phyloP scores from a whole-genome alignment of 2,888 invertebrate species.

The Globia sparganii region DNA sequence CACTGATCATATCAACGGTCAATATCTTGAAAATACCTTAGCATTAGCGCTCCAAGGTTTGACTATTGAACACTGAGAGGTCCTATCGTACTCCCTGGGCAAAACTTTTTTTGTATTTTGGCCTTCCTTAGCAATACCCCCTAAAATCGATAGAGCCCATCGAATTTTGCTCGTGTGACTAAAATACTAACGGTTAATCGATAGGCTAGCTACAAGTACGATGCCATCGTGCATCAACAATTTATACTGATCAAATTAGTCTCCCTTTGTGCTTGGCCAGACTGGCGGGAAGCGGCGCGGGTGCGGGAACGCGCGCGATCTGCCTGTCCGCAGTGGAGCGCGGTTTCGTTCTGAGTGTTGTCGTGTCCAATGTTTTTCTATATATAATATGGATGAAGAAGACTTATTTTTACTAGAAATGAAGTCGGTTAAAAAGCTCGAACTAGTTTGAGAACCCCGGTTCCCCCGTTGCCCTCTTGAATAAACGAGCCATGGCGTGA shows the following conservation, averaged over 20 bases:
- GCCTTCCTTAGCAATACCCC: conserved; percentile 8
- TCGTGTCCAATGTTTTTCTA: too few relatives aligned
- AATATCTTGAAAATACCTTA: background rate
- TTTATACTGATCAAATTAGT: conserved; percentile 2
- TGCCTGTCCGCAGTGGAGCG: too few relatives aligned
- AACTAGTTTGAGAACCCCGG: too few relatives aligned
- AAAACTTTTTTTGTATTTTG: conserved; percentile 1
- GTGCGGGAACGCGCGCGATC: too few relatives aligned
- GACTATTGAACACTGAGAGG: background rate
- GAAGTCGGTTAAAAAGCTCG: too few relatives aligned
- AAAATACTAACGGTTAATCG: background rate
- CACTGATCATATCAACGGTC: background rate
- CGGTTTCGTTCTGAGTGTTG: too few relatives aligned
- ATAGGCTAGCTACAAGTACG: background rate
- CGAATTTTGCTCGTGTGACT: background rate
- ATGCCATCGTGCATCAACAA: background rate
- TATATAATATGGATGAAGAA: too few relatives aligned
- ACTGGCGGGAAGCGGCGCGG: too few relatives aligned
- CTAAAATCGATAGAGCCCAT: background rate
- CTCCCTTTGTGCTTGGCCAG: too few relatives aligned
- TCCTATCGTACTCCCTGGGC: background rate
- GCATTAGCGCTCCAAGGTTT: background rate
- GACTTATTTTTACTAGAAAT: too few relatives aligned
- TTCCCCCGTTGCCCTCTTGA: too few relatives aligned
- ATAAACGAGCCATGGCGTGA: too few relatives aligned